Evolutionary conservation across 2,888 invertebrate species (phyloP).

Genomic region (Chirona hameri): DNA sequence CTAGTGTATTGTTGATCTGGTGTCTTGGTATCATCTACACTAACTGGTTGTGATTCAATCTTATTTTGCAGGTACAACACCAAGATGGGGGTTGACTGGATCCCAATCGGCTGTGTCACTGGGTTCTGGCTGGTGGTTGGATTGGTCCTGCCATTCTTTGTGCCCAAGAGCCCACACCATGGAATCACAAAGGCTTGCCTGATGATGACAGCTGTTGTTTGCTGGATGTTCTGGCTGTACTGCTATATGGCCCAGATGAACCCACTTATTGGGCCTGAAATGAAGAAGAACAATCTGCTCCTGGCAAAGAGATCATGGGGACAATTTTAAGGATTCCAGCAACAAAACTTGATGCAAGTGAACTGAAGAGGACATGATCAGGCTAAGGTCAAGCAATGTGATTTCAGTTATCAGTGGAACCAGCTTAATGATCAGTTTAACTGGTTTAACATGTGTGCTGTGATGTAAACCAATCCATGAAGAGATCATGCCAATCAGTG

Average conservation of each 20-base stretch:
- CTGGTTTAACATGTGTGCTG: too few relatives aligned
- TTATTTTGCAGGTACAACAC: neutral
- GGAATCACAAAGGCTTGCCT: conserved; percentile 50
- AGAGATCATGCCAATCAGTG: too few relatives aligned
- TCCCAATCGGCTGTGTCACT: neutral
- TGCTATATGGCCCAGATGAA: conserved; percentile 93
- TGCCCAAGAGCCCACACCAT: conserved; percentile 85
- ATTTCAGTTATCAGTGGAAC: too few relatives aligned
- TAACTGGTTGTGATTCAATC: too few relatives aligned
- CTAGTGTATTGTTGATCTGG: too few relatives aligned
- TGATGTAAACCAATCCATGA: too few relatives aligned
- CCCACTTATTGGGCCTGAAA: conserved; percentile 79
- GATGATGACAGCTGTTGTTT: conserved; percentile 35
- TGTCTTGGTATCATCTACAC: too few relatives aligned
- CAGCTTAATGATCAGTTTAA: too few relatives aligned
- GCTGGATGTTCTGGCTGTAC: conserved; percentile 64
- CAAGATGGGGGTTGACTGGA: neutral
- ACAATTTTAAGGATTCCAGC: neutral
- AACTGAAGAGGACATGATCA: too few relatives aligned
- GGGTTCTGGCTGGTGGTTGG: conserved; percentile 56
- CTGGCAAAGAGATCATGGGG: conserved; percentile 77
- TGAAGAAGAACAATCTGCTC: conserved; percentile 64
- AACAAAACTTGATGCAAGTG: too few relatives aligned
- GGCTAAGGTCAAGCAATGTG: too few relatives aligned
- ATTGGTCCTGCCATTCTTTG: conserved; percentile 76